Percentiles rank a stretch among this genome's conserved stretches.
Conservation (phyloP, 2,113 vertebrate genomes). For the Apodemus speciosus region DNA sequence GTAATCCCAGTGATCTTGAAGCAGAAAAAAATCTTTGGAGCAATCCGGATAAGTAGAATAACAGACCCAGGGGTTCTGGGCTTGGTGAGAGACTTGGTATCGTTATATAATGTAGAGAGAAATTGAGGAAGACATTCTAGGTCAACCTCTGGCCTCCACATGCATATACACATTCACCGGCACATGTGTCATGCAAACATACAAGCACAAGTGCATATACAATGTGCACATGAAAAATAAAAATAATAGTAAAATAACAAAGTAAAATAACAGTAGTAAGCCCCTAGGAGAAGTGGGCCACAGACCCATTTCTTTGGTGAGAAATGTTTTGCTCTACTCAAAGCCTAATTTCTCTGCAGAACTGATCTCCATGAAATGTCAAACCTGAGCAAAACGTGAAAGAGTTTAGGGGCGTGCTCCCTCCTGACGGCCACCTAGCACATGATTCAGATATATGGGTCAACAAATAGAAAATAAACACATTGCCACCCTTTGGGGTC, state of each 20-base stretch:
- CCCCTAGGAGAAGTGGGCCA: not conserved
- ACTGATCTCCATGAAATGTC: not conserved
- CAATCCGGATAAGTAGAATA: not conserved
- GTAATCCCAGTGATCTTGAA: not conserved
- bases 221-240: too few species aligned
- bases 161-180: too few species aligned
- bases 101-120: not conserved
- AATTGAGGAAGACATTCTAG: not conserved
- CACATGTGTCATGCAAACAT: not conserved
- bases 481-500: not conserved
- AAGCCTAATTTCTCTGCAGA: not conserved
- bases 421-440: not conserved
- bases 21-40: not conserved
- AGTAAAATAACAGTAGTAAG: not conserved
- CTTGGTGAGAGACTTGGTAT: not conserved
- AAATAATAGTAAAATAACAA: too few species aligned
- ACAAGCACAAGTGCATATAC: not conserved
- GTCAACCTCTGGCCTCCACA: not conserved
- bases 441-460: not conserved
- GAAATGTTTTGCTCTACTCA: not conserved
- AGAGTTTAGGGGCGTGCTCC: not conserved
- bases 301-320: not conserved
- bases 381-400: not conserved
- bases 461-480: conserved; percentile 2
- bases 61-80: not conserved